Evolutionary conservation across 92 coral and sea anemone genomes (phyloP).

Genomic region (Metridium senile): DNA sequence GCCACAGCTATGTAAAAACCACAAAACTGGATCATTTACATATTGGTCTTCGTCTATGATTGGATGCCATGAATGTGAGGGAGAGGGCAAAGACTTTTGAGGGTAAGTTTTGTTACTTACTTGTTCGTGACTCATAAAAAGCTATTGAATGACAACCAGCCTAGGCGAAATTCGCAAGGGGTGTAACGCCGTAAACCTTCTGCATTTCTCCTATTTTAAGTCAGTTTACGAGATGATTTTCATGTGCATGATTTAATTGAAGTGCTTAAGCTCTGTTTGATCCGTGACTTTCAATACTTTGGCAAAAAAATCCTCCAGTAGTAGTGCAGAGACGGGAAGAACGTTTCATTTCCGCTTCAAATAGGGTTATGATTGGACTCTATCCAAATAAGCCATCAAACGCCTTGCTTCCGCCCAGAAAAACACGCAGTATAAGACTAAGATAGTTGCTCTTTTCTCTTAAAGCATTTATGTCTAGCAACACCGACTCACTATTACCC

Average conservation of each 20-base stretch:
- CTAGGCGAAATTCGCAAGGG: slow-evolving; percentile 11
- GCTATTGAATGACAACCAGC: slow-evolving; percentile 21
- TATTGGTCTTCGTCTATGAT: not conserved
- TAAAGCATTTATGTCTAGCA: slow-evolving; percentile 36
- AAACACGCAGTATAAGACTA: not conserved
- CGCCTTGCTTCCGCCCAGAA: slow-evolving; percentile 1
- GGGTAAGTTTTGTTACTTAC: slow-evolving; percentile 41
- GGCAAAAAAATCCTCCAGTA: not conserved
- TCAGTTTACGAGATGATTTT: not conserved
- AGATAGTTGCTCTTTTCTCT: not conserved
- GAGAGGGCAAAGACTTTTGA: slow-evolving; percentile 73
- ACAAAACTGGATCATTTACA: not conserved
- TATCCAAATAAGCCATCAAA: slow-evolving; percentile 9
- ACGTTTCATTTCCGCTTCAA: slow-evolving; percentile 45
- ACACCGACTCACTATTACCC: slow-evolving; percentile 9
- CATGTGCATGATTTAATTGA: not conserved
- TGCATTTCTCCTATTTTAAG: not conserved
- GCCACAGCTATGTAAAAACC: slow-evolving; percentile 3
- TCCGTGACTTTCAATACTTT: not conserved
- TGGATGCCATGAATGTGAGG: slow-evolving; percentile 57
- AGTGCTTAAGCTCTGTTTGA: not conserved
- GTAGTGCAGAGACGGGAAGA: not conserved
- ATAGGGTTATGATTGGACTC: slow-evolving; percentile 10
- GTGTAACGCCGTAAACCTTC: slow-evolving; percentile 17
- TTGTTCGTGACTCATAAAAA: not conserved